Percentiles rank a stretch among this genome's conserved stretches.
phyloP scores from a whole-genome alignment of 2,888 invertebrate species.

The Aethes cnicana region DNA sequence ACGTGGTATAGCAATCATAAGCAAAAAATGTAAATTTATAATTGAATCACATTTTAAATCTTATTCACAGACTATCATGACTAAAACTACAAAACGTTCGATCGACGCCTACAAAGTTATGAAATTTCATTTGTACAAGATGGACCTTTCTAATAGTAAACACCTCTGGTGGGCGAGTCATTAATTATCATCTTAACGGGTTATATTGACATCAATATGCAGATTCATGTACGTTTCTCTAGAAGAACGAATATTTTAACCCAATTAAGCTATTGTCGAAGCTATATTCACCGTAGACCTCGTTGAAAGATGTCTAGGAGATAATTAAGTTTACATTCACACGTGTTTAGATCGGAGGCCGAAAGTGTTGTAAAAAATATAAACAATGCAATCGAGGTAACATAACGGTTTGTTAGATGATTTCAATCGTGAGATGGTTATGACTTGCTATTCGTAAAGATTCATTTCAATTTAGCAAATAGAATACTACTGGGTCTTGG shows the following conservation, averaged over 20 bases:
- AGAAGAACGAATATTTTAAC: conserved; percentile 26
- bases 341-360: conserved; percentile 17
- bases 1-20: too few species aligned
- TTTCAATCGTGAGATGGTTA: conserved; percentile 7
- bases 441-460: too few species aligned
- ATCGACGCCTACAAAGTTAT: too few species aligned
- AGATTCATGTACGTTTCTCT: conserved; percentile 26
- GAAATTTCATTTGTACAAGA: too few species aligned
- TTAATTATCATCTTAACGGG: conserved; percentile 28
- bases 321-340: conserved; percentile 30
- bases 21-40: too few species aligned
- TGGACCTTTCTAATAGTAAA: too few species aligned
- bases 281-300: conserved; percentile 19
- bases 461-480: too few species aligned
- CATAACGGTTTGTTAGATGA: conserved; percentile 11
- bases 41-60: too few species aligned
- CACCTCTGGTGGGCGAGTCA: conserved; percentile 13
- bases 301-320: conserved; percentile 16
- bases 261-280: conserved; percentile 31
- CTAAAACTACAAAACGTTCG: too few species aligned
- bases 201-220: conserved; percentile 33
- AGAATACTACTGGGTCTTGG: too few species aligned
- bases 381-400: conserved; percentile 18
- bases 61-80: too few species aligned
- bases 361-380: conserved; percentile 6